Conservation (phyloP, 2,888 invertebrate genomes). For the Allolobophora icterica region DNA sequence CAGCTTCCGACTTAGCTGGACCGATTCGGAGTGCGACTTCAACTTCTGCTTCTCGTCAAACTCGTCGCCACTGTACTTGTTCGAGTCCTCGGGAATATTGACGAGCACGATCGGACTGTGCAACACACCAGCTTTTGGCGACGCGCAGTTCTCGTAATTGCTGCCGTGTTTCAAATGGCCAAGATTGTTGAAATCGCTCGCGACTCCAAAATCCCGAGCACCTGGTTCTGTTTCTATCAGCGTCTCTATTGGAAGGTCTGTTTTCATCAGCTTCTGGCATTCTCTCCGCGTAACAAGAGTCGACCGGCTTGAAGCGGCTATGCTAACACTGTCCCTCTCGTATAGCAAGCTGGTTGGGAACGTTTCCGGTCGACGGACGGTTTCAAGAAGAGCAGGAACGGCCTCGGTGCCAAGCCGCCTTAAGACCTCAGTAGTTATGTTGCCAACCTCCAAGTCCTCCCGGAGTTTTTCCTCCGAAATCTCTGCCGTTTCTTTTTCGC, state of each 20-base stretch:
- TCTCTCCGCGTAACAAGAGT: background rate
- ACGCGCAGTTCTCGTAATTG: background rate
- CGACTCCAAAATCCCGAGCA: background rate
- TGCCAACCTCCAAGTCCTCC: conserved; percentile 47
- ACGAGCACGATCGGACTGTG: background rate
- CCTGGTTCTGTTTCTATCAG: background rate
- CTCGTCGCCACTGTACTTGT: conserved; percentile 31
- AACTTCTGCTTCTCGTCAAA: conserved; percentile 24
- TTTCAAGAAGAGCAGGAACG: background rate
- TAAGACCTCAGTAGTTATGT: conserved; percentile 31
- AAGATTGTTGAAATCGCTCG: background rate
- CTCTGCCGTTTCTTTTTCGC: conserved; percentile 47
- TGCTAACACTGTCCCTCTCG: background rate
- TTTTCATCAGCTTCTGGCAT: conserved; percentile 2
- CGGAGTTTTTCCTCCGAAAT: conserved; percentile 42
- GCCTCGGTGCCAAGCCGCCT: background rate
- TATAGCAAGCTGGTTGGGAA: background rate
- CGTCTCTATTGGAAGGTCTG: background rate
- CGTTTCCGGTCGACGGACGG: conserved; percentile 13
- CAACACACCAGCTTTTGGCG: background rate
- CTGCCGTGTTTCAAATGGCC: background rate
- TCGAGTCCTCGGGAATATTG: conserved; percentile 13
- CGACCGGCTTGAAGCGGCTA: background rate
- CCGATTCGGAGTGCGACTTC: background rate
- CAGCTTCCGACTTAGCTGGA: conserved; percentile 37